These are phyloP conservation scores for Serranus cabrilla DNA, from an alignment of 2,797 vertebrate species.

Conservation along the genomic window DNA sequence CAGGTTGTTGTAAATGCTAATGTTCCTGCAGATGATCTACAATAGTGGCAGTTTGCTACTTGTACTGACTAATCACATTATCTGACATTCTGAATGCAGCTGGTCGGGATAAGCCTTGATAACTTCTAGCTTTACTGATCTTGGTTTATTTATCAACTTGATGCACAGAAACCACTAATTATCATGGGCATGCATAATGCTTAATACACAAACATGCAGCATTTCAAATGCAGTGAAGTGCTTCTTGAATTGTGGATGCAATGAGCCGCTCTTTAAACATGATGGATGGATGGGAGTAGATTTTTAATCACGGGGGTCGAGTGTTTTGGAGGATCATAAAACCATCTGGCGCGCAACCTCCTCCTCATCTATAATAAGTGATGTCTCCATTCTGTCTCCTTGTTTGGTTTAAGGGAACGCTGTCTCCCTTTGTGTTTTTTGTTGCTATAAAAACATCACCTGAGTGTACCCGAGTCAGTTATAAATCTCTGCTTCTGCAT, in stretches of 20 bases:
- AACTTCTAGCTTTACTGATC: neutral
- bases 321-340: slow-evolving; percentile 38
- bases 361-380: slow-evolving; percentile 34
- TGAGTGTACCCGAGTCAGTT: neutral
- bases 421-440: neutral
- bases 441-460: slow-evolving; percentile 11
- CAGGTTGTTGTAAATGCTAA: neutral
- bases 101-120: neutral
- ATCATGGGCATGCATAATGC: neutral
- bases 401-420: slow-evolving; percentile 13
- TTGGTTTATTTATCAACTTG: neutral
- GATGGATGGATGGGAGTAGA: slow-evolving; percentile 14
- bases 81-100: neutral
- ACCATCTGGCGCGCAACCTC: slow-evolving; percentile 36
- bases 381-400: slow-evolving; percentile 23
- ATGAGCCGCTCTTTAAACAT: slow-evolving; percentile 20
- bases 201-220: neutral
- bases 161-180: neutral
- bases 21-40: neutral
- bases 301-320: slow-evolving; percentile 23
- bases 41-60: neutral
- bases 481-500: neutral
- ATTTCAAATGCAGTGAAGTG: neutral
- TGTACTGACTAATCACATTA: neutral
- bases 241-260: slow-evolving; percentile 6